A percentile compares a stretch with the other conserved stretches of the same genome.
Evolutionary conservation across 2,797 vertebrate genomes (phyloP).

Genomic region (Prionace glauca): DNA sequence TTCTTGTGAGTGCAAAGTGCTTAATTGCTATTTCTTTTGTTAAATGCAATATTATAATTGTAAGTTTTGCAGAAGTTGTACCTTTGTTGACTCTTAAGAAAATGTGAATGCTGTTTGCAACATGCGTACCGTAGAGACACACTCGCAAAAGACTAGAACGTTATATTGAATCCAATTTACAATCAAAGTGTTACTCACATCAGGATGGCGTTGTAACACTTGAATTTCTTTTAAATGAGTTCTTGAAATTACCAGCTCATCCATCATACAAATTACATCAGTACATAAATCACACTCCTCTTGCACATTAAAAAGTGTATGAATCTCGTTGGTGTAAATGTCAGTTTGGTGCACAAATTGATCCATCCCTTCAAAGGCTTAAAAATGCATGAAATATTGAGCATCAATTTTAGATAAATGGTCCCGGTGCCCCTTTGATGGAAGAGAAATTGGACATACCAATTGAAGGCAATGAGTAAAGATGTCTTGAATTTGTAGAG

Average conservation of each 20-base stretch:
- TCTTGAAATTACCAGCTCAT: conserved; percentile 28
- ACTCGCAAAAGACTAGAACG: background rate
- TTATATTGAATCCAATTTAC: background rate
- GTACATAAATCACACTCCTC: conserved; percentile 14
- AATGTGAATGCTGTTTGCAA: conserved; percentile 14
- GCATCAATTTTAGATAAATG: conserved; percentile 10
- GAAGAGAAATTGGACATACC: conserved; percentile 23
- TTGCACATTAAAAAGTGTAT: conserved; percentile 21
- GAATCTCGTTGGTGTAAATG: conserved; percentile 28
- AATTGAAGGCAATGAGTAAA: conserved; percentile 12
- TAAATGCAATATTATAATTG: conserved; percentile 25
- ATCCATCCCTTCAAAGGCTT: conserved; percentile 9
- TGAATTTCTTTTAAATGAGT: background rate
- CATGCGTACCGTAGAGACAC: background rate
- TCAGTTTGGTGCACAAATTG: conserved; percentile 11
- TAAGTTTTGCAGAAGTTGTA: background rate
- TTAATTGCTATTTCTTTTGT: conserved; percentile 28
- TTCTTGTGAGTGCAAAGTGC: background rate
- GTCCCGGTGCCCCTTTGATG: background rate
- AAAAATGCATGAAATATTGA: conserved; percentile 33
- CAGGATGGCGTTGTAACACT: background rate
- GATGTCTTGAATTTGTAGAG: background rate
- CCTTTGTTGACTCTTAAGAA: conserved; percentile 7
- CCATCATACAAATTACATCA: conserved; percentile 19
- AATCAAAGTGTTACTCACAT: background rate